A percentile compares a stretch with the other conserved stretches of the same genome.
Evolutionary conservation across 2,797 vertebrate genomes (phyloP).

Genomic region (Merluccius polli): DNA sequence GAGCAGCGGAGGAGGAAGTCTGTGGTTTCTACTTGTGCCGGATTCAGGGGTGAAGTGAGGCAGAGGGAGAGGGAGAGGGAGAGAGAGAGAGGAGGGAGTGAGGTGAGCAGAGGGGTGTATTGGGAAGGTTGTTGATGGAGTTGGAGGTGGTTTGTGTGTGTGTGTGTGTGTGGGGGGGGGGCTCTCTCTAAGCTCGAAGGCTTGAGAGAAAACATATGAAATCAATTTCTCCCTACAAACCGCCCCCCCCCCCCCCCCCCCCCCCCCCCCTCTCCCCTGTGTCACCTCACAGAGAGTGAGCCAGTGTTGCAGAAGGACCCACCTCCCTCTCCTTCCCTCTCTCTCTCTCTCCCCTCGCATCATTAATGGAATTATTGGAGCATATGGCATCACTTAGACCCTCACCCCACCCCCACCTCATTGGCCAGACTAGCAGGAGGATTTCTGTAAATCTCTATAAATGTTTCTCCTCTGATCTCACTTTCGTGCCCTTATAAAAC

Average conservation of each 20-base stretch:
- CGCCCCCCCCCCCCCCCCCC: slow-evolving; percentile 45
- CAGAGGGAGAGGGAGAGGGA: slow-evolving; percentile 4
- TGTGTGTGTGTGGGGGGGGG: background rate
- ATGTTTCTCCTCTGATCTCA: slow-evolving; percentile 56
- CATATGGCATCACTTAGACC: slow-evolving; percentile 75
- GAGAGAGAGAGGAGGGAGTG: background rate
- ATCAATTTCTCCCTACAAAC: slow-evolving; percentile 65
- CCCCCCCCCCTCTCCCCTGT: slow-evolving; percentile 47
- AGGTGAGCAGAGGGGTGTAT: background rate
- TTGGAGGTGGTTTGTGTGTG: slow-evolving; percentile 25
- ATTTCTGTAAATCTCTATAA: slow-evolving; percentile 54
- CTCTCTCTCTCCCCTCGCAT: slow-evolving; percentile 67
- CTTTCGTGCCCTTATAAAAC: slow-evolving; percentile 39
- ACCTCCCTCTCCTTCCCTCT: slow-evolving; percentile 24
- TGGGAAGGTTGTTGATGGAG: slow-evolving; percentile 43
- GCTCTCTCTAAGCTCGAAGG: background rate
- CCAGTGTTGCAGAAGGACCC: slow-evolving; percentile 61
- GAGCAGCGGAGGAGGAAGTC: slow-evolving; percentile 61
- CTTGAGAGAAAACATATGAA: slow-evolving; percentile 67
- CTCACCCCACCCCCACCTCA: slow-evolving; percentile 29
- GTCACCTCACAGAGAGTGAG: slow-evolving; percentile 71
- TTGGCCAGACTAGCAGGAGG: slow-evolving; percentile 49
- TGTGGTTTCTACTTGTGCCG: slow-evolving; percentile 57
- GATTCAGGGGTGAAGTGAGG: slow-evolving; percentile 53
- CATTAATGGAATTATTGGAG: slow-evolving; percentile 75